phyloP scores from a whole-genome alignment of 1,140 invertebrate genomes.

The Carposina sasakii region DNA sequence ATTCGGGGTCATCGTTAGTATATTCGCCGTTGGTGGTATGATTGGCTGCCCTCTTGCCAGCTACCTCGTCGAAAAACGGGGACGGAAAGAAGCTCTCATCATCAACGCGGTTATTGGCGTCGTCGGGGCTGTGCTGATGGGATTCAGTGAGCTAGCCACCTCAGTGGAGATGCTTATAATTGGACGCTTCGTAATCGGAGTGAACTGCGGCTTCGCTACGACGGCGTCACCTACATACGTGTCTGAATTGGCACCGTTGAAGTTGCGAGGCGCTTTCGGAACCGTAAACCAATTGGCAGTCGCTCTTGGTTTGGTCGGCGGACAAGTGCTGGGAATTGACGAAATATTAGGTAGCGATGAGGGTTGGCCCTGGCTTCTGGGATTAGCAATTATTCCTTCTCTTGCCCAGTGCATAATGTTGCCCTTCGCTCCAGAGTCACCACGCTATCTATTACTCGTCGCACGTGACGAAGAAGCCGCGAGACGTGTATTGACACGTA shows the following conservation, averaged over 20 bases:
- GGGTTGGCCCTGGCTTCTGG: slow-evolving; percentile 88
- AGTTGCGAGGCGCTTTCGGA: slow-evolving; percentile 87
- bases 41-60: slow-evolving; percentile 93
- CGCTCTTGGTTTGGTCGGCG: slow-evolving; percentile 86
- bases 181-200: slow-evolving; percentile 64
- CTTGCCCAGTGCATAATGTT: slow-evolving; percentile 87
- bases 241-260: slow-evolving; percentile 92
- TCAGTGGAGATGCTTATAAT: slow-evolving; percentile 66
- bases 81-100: slow-evolving; percentile 59
- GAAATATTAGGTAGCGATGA: slow-evolving; percentile 87
- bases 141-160: slow-evolving; percentile 52
- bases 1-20: slow-evolving; percentile 93
- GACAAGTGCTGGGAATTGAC: slow-evolving; percentile 90
- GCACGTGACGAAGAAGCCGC: slow-evolving; percentile 89
- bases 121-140: slow-evolving; percentile 58
- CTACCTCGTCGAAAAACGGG: slow-evolving; percentile 79
- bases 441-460: slow-evolving; percentile 85
- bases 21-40: slow-evolving; percentile 97
- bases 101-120: slow-evolving; percentile 57
- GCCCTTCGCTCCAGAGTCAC: slow-evolving; percentile 90
- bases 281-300: slow-evolving; percentile 94
- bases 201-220: slow-evolving; percentile 83
- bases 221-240: slow-evolving; percentile 94
- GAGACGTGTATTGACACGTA: slow-evolving; percentile 71
- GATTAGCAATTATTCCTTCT: slow-evolving; percentile 86